Evolutionary conservation across 2,888 invertebrate genomes (phyloP).

Genomic region (Chesias legatella): DNA sequence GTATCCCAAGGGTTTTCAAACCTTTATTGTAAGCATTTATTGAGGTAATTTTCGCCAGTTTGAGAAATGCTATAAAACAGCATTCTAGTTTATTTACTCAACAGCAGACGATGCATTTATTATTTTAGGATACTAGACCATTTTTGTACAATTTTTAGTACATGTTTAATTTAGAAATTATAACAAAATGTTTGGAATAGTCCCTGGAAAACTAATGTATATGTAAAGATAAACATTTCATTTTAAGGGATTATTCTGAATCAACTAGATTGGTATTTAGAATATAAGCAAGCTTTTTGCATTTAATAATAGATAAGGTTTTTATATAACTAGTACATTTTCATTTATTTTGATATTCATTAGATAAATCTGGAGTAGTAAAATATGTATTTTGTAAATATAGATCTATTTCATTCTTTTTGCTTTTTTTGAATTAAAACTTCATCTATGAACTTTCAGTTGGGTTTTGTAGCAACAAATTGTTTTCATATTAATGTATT

Average conservation of each 20-base stretch:
- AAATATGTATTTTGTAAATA: constrained; percentile 56
- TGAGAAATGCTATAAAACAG: constrained; percentile 9
- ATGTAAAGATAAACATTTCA: constrained; percentile 22
- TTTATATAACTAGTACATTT: constrained; percentile 9
- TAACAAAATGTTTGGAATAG: constrained; percentile 63
- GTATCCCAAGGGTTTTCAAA: background rate
- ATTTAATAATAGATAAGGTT: constrained; percentile 12
- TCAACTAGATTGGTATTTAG: constrained; percentile 27
- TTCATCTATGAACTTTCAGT: constrained; percentile 71
- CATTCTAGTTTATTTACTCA: constrained; percentile 14
- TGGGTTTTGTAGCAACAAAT: constrained; percentile 72
- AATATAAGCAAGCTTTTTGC: constrained; percentile 15
- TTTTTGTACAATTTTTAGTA: constrained; percentile 2
- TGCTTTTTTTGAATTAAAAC: constrained; percentile 51
- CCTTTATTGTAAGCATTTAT: background rate
- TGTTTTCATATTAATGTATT: constrained; percentile 19
- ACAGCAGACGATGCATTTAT: constrained; percentile 33
- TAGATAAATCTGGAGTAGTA: constrained; percentile 23
- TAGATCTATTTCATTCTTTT: constrained; percentile 45
- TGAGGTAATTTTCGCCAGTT: constrained; percentile 8
- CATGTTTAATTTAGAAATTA: constrained; percentile 23
- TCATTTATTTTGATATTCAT: constrained; percentile 13
- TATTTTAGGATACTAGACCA: constrained; percentile 45
- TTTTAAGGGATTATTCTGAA: constrained; percentile 75
- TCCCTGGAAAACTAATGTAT: constrained; percentile 54